Evolutionary conservation across 2,113 vertebrate genomes (phyloP).

Genomic region (Cottus gobio): DNA sequence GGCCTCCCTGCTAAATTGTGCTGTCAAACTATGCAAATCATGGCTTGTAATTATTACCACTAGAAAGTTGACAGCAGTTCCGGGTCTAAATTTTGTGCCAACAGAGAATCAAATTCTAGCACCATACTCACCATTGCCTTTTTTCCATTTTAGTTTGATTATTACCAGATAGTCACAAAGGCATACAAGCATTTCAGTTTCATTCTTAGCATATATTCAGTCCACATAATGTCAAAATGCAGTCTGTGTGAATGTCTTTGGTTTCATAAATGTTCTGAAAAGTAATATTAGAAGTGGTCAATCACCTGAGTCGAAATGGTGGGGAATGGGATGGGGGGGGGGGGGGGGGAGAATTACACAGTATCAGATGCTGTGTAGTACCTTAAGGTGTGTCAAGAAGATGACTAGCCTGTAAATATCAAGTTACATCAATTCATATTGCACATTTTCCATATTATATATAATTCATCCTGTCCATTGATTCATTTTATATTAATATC

Average conservation of each 20-base stretch:
- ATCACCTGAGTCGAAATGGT: not conserved
- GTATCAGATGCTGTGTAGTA: not conserved
- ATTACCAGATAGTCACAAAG: not conserved
- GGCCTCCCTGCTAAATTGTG: constrained; percentile 3
- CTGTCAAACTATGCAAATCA: not conserved
- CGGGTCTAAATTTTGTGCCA: not conserved
- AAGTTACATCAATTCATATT: not conserved
- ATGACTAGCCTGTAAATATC: not conserved
- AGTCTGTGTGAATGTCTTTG: not conserved
- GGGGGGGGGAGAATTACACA: not conserved
- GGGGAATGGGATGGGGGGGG: too few relatives aligned
- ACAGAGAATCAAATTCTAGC: not conserved
- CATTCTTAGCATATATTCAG: not conserved
- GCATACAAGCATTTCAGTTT: not conserved
- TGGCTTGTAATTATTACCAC: not conserved
- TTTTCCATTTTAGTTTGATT: not conserved
- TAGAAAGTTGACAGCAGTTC: not conserved
- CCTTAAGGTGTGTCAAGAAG: not conserved
- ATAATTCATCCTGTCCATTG: not conserved
- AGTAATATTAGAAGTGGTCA: not conserved
- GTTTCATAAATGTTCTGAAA: not conserved
- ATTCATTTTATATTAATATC: not conserved
- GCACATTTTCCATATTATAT: not conserved
- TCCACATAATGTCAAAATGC: not conserved
- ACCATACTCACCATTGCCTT: not conserved